Percentiles rank a stretch among this genome's conserved stretches.
These are phyloP conservation scores for Serinus canaria DNA, from an alignment of 2,113 vertebrate genomes.

Conservation along the genomic window DNA sequence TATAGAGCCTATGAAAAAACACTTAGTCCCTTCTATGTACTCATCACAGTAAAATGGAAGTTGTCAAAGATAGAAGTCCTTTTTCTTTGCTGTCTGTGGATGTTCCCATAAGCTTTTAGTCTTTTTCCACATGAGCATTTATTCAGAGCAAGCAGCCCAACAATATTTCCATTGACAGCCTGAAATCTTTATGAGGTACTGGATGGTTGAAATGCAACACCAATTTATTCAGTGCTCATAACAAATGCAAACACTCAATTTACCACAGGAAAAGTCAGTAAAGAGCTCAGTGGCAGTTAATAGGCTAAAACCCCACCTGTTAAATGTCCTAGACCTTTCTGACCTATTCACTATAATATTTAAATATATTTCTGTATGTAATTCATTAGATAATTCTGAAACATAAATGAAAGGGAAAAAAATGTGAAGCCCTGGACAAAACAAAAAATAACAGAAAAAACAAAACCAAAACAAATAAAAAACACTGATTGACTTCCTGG, in stretches of 20 bases:
- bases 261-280: neutral
- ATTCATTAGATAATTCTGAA: neutral
- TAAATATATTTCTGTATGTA: neutral
- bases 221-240: neutral
- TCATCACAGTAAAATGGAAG: neutral
- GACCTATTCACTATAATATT: neutral
- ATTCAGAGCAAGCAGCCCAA: neutral
- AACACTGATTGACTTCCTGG: neutral
- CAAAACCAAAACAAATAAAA: neutral
- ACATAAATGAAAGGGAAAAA: neutral
- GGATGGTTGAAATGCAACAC: neutral
- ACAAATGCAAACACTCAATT: neutral
- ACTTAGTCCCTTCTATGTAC: neutral
- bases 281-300: neutral
- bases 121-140: neutral
- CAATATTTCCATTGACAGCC: neutral
- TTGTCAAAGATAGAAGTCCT: neutral
- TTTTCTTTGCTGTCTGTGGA: neutral
- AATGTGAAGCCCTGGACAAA: neutral
- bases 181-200: neutral
- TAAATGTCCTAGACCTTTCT: neutral
- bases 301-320: neutral
- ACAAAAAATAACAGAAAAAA: neutral
- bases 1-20: neutral
- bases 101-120: neutral